Evolutionary conservation across 35 echinoderm and acorn worm genomes (phyloP).

Genomic region (Heliocidaris tuberculata): DNA sequence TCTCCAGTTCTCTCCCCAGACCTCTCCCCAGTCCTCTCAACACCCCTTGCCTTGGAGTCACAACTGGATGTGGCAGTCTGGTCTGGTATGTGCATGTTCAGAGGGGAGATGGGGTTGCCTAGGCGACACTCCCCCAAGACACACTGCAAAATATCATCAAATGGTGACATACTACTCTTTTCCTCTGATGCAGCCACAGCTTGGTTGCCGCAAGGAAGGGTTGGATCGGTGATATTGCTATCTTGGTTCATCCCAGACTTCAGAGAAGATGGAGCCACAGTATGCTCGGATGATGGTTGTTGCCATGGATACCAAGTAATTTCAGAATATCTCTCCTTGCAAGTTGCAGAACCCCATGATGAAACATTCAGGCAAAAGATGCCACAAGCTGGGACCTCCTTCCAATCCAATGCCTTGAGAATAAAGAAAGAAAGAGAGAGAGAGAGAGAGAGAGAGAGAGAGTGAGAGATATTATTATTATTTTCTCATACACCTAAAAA

Average conservation of each 20-base stretch:
- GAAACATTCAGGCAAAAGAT: constrained; percentile 58
- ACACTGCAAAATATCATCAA: neutral
- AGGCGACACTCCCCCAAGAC: neutral
- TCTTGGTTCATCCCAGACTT: neutral
- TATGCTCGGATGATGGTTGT: neutral
- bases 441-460: neutral
- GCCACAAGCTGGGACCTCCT: constrained; percentile 83
- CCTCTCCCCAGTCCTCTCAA: neutral
- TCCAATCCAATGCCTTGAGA: constrained; percentile 50
- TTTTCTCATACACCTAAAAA: no score
- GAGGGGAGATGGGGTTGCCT: neutral
- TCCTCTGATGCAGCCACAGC: neutral
- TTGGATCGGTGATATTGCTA: neutral
- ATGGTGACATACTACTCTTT: neutral
- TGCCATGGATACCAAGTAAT: constrained; percentile 78
- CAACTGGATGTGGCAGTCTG: neutral
- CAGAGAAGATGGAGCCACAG: neutral
- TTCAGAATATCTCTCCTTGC: neutral
- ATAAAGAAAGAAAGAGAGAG: neutral
- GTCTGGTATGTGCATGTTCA: neutral
- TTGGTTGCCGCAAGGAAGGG: neutral
- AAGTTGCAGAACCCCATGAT: neutral
- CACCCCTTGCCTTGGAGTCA: neutral
- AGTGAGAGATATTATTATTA: no score
- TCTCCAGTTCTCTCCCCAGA: neutral